Evolutionary conservation across 2,888 invertebrate species (phyloP), one percentile per base, ranked within the genome.

Genomic region (Nebria brevicollis): DNA sequence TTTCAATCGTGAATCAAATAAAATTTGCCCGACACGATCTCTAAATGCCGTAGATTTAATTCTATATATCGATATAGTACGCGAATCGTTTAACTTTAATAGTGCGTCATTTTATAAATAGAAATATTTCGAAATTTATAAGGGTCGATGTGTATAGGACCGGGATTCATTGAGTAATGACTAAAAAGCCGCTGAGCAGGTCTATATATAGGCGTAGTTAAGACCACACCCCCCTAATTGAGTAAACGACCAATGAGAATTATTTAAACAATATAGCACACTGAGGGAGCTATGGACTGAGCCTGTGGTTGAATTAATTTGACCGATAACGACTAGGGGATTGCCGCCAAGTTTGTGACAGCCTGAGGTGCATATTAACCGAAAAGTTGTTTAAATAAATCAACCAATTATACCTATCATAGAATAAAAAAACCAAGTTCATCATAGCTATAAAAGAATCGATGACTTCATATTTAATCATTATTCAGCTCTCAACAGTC

Each of bases 1-100:
- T 66, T 13, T n/a, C 66, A 11, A n/a, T 66, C 66, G 25, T 34
- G 25, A 20, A 70, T 70, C 70, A 70, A 70, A 70, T 70, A 70
- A 70, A 26, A 70, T 20, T 70, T 7, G 10, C 13, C 66, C 34
- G 34, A 4, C 5, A 4, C 34, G 34, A 34, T 34, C 2, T 34
- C 5, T 34, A 34, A 34, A 34, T 34, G 5, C 34, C 34, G 34
- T 34, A 34, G 34, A 34, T 34, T 34, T 2, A 34, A 34, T 34
- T 20, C 20, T 34, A 34, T 34, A 34, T 34, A 34, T 34, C 5
- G 34, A 34, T 34, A 34, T 4, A 34, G 2, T 34, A 4, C 34
- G 5, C 34, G 34, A 34, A 34, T 34, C 34, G 34, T 2, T 34
- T 34, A 34, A 34, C 20, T 20, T 20, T 20, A 20, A 20, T 20